These are phyloP conservation scores for Sylvilagus floridanus DNA, from an alignment of 2,797 vertebrate genomes.

Conservation along the genomic window DNA sequence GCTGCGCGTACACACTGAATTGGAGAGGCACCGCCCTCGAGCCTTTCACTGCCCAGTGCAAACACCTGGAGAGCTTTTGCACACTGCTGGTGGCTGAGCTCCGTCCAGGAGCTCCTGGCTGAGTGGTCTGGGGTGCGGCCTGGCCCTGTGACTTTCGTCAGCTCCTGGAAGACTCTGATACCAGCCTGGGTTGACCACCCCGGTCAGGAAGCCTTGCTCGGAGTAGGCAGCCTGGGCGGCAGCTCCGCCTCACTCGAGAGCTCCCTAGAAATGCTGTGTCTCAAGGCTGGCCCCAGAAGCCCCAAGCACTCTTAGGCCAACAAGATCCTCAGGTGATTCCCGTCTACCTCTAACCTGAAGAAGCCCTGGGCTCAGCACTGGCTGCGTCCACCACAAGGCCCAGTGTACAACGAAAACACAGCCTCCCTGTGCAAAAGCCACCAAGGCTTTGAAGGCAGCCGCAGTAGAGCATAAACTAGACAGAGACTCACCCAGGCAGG, in stretches of 20 bases:
- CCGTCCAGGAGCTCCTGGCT: too few relatives aligned
- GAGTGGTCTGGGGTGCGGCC: too few relatives aligned
- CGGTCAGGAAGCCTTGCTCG: background rate
- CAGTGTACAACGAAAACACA: background rate
- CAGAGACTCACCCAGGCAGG: background rate
- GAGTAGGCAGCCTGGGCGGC: too few relatives aligned
- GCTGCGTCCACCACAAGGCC: background rate
- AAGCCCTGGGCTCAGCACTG: background rate
- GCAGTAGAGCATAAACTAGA: too few relatives aligned
- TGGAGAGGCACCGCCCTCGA: too few relatives aligned
- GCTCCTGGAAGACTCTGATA: background rate
- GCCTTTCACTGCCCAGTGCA: too few relatives aligned
- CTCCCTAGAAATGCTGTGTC: background rate
- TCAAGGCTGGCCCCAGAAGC: background rate
- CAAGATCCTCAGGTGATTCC: too few relatives aligned
- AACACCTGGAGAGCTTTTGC: background rate
- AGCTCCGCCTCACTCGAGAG: too few relatives aligned
- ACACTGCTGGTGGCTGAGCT: accelerated
- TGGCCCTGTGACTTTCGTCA: background rate
- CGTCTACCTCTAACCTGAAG: background rate
- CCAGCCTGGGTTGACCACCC: too few relatives aligned
- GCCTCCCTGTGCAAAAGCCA: background rate
- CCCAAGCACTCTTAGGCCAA: background rate
- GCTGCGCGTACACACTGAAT: background rate
- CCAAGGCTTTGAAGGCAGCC: background rate